A percentile compares a stretch with the other conserved stretches of the same genome.
Conservation (phyloP, 2,113 vertebrate genomes). For the Malurus alboscapulatus region DNA sequence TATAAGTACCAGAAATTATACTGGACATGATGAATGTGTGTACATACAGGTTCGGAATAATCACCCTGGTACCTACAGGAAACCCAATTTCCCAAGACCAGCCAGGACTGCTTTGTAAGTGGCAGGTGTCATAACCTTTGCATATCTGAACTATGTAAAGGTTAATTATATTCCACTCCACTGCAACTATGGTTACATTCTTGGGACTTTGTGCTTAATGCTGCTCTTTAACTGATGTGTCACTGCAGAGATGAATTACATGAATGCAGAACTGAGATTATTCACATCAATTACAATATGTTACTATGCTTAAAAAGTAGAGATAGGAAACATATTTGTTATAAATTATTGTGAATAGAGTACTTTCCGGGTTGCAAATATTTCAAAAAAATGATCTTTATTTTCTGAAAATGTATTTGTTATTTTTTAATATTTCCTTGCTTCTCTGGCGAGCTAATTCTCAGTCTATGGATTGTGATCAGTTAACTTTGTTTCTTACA, state of each 20-base stretch:
- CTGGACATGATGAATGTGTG: background rate
- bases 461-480: background rate
- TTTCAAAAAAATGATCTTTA: background rate
- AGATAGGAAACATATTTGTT: background rate
- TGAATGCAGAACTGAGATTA: background rate
- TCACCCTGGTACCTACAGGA: background rate
- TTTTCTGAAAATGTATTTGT: background rate
- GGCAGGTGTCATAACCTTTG: background rate
- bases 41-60: background rate
- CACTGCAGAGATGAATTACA: background rate
- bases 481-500: background rate
- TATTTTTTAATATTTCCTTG: background rate
- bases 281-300: background rate
- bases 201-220: background rate
- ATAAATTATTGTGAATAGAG: background rate
- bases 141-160: background rate
- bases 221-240: background rate
- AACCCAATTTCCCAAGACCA: background rate
- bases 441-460: background rate
- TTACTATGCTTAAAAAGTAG: background rate
- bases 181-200: background rate
- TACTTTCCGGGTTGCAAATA: background rate
- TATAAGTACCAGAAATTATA: background rate
- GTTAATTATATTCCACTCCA: slow-evolving; percentile 10
- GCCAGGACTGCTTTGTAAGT: background rate